A percentile compares a stretch with the other conserved stretches of the same genome.
phyloP scores from a whole-genome alignment of 2,797 vertebrate species.

The Lutjanus argentimaculatus region DNA sequence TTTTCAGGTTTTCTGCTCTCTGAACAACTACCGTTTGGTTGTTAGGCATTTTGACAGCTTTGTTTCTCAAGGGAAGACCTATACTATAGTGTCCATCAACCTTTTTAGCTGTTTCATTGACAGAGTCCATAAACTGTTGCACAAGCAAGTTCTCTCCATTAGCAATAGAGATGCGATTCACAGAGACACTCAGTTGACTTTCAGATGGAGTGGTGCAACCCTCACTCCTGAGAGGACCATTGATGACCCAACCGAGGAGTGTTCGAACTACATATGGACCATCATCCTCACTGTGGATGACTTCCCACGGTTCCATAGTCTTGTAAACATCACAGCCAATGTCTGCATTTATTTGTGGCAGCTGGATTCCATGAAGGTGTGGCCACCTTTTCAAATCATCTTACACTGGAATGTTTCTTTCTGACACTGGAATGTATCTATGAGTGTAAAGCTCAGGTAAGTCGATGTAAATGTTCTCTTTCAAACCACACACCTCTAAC shows the following conservation, averaged over 20 bases:
- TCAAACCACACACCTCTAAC: background rate
- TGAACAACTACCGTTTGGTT: conserved; percentile 32
- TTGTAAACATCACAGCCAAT: conserved; percentile 1
- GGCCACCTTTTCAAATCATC: background rate
- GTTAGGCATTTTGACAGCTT: conserved; percentile 29
- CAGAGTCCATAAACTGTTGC: background rate
- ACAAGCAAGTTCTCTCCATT: background rate
- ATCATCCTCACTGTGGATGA: conserved; percentile 4
- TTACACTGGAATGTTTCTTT: background rate
- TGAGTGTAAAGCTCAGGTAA: background rate
- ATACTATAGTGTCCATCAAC: conserved; percentile 23
- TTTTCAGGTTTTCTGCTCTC: conserved; percentile 34
- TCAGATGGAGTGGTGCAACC: background rate
- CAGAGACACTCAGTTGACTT: background rate
- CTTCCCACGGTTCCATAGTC: conserved; percentile 15
- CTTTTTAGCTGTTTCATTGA: background rate
- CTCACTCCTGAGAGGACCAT: background rate
- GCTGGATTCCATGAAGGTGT: background rate
- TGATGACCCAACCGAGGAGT: background rate
- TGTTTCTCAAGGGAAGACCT: conserved; percentile 31
- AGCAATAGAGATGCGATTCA: background rate
- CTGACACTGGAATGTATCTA: background rate
- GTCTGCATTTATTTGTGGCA: background rate
- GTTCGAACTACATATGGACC: conserved; percentile 13
- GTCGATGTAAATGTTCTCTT: background rate